These are phyloP conservation scores for Heliconius hermathena DNA, from an alignment of 1,140 invertebrate species.

Conservation along the genomic window DNA sequence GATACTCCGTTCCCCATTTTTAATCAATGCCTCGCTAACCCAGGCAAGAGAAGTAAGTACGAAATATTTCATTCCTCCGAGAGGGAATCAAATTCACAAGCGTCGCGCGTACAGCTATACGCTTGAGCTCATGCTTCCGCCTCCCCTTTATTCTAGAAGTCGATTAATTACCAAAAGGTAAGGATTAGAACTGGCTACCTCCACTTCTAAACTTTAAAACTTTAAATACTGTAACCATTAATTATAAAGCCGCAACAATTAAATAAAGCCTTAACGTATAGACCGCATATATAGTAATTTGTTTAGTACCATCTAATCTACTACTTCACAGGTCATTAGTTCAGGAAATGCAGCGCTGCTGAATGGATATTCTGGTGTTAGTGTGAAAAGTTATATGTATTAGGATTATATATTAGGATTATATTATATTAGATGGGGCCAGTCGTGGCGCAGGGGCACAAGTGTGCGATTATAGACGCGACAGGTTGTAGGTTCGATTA, in stretches of 20 bases:
- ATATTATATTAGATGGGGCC: too few species aligned
- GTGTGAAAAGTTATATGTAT: slow-evolving; percentile 9
- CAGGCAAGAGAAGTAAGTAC: too few species aligned
- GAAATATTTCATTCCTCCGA: too few species aligned
- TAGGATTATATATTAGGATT: background rate
- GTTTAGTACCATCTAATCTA: slow-evolving; percentile 24
- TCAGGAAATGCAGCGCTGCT: slow-evolving; percentile 32
- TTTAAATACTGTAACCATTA: background rate
- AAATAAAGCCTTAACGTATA: slow-evolving; percentile 16
- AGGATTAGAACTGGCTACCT: background rate
- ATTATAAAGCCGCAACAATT: slow-evolving; percentile 22
- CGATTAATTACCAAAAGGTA: too few species aligned
- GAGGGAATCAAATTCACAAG: too few species aligned
- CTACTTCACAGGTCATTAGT: slow-evolving; percentile 38
- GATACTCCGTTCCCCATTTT: too few species aligned
- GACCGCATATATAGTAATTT: slow-evolving; percentile 19
- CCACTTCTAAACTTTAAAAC: background rate
- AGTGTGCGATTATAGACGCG: background rate
- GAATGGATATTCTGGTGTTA: slow-evolving; percentile 9
- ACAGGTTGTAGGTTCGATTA: background rate
- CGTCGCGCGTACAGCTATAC: too few species aligned
- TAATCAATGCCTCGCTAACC: too few species aligned
- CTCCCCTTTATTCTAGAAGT: too few species aligned
- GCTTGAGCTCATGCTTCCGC: too few species aligned
- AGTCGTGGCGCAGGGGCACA: too few species aligned